Evolutionary conservation across 2,797 vertebrate species (phyloP).

Genomic region (Monodelphis domestica): DNA sequence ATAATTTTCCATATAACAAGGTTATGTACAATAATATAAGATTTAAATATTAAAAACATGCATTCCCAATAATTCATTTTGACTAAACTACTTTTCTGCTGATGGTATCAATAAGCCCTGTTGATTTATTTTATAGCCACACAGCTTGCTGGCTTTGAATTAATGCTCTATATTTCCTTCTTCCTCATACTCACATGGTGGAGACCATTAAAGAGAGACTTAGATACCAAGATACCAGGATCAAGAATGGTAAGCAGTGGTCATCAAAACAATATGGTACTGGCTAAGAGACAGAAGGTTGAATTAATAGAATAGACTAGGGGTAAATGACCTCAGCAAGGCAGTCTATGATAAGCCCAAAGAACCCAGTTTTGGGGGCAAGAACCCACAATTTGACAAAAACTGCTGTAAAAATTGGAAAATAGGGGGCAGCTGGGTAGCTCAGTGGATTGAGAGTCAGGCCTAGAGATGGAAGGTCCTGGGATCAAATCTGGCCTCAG

Average conservation of each 20-base stretch:
- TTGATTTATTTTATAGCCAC: conserved; percentile 68
- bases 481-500: no score
- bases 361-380: no score
- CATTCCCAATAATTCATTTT: conserved; percentile 49
- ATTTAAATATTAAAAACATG: conserved; percentile 60
- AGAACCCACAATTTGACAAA: no score
- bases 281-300: no score
- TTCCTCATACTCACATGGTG: not conserved
- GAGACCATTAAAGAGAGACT: not conserved
- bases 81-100: conserved; percentile 56
- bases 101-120: conserved; percentile 44
- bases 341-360: no score
- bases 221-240: not conserved
- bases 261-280: no score
- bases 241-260: not conserved
- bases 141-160: conserved; percentile 56
- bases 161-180: conserved; percentile 16
- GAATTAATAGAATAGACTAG: no score
- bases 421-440: no score
- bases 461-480: no score
- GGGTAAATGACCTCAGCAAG: no score
- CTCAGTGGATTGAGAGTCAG: no score
- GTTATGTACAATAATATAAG: conserved; percentile 2
- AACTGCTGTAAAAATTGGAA: no score
- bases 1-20: conserved; percentile 34